These are phyloP conservation scores for Apodemus agrarius DNA, from an alignment of 2,797 vertebrate species.

Conservation along the genomic window DNA sequence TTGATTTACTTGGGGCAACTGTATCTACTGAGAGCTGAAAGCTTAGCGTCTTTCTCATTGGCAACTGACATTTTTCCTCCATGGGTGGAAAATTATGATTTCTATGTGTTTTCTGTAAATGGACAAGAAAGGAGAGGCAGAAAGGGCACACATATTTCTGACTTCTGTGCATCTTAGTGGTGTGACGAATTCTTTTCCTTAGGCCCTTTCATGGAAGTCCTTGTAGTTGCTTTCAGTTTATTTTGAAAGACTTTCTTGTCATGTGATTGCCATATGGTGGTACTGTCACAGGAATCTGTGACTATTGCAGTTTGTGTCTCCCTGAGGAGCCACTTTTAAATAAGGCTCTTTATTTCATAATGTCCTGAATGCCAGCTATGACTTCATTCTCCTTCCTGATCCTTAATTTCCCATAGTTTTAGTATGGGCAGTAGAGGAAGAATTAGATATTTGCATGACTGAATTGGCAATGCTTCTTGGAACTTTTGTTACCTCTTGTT, in stretches of 20 bases:
- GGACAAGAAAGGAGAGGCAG: neutral
- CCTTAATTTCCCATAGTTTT: neutral
- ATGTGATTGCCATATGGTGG: neutral
- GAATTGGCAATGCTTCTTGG: neutral
- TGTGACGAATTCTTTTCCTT: neutral
- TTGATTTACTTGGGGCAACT: neutral
- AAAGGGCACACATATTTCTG: neutral
- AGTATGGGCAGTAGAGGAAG: neutral
- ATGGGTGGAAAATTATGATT: neutral
- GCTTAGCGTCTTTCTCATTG: constrained; percentile 8
- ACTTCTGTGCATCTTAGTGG: constrained; percentile 20
- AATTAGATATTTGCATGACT: neutral
- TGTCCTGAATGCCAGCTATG: constrained; percentile 8
- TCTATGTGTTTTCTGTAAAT: neutral
- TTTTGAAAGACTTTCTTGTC: neutral
- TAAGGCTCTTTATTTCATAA: neutral
- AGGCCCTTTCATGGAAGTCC: neutral
- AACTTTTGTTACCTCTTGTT: neutral
- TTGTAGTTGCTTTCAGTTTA: neutral
- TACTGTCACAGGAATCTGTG: neutral
- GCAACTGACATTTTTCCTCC: neutral
- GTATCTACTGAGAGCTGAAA: neutral
- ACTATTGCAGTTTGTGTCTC: neutral
- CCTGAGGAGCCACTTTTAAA: neutral
- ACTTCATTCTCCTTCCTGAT: neutral